These are phyloP conservation scores for Gymnothorax reevesii DNA, from an alignment of 2,797 vertebrate species.

Conservation along the genomic window DNA sequence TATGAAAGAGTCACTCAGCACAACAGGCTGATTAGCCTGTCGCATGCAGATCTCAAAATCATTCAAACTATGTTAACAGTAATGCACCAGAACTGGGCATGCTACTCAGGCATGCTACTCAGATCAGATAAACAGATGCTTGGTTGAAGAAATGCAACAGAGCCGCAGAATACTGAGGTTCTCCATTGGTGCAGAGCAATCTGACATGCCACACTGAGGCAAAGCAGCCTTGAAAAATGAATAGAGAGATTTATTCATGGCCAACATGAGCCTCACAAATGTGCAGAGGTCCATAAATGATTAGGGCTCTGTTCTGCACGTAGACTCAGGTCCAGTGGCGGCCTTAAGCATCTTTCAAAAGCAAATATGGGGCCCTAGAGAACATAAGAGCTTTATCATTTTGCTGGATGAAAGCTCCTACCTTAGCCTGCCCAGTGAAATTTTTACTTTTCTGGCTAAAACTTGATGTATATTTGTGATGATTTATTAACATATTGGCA, in stretches of 20 bases:
- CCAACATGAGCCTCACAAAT: not conserved
- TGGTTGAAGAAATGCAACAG: not conserved
- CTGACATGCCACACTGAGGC: conserved; percentile 15
- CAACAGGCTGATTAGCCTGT: not conserved
- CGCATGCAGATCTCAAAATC: not conserved
- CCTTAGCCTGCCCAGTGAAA: no score
- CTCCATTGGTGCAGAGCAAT: conserved; percentile 4
- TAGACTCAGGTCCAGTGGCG: not conserved
- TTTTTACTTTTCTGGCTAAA: no score
- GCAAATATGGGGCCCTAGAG: no score
- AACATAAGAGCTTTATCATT: no score
- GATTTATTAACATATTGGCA: no score
- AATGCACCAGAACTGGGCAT: not conserved
- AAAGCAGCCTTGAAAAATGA: not conserved
- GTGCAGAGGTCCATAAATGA: conserved; percentile 19
- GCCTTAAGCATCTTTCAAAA: no score
- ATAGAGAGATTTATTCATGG: not conserved
- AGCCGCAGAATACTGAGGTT: not conserved
- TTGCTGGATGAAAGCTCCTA: no score
- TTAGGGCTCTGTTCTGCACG: not conserved
- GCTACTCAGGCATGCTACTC: not conserved
- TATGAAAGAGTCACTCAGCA: not conserved
- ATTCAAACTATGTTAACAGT: not conserved
- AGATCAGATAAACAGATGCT: not conserved
- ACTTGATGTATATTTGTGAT: no score